Evolutionary conservation across 2,113 vertebrate genomes (phyloP), one percentile per base, ranked within the genome.

Genomic region (Nannospalax galili): DNA sequence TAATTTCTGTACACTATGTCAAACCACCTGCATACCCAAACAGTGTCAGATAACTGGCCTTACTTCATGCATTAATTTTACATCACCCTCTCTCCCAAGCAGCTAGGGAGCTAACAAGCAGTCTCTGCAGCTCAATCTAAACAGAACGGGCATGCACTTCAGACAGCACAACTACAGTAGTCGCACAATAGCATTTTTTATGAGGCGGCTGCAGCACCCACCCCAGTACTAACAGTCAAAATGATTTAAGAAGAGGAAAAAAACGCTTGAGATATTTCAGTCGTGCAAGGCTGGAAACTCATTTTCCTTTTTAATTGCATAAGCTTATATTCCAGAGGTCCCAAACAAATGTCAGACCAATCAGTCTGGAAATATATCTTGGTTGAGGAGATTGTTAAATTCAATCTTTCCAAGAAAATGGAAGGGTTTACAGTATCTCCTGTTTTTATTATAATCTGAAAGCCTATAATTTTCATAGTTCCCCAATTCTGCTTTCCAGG

Each of bases 21-120:
- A 96, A 97, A 97, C 97, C 97, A 98, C 97, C 98, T 98, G 97
- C 97, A 97, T 93, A 97, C 98, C 98, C 97, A 97, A 40, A 64
- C 92, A 96, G 97, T 97, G 97, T 96, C 98, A 96, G 97, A 96
- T 96, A 92, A 81, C 94, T 95, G 96, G 85, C 65, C 94, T 97
- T 93, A 97, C 97, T 97, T 93, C 90, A 17, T 37, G 52, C 48
- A 95, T 97, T 98, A 80, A 98, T 98, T 98, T 98, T 95, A 97
- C 95, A 96, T 96, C 84, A 97, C 97, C 95, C 94, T 94, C 94
- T 97, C 96, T 95, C 40, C 40, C 88, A 90, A 97, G 97, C 96
- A 97, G 96, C 97, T 96, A 97, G 97, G 96, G 98, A 97, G 97
- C 98, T 96, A 97, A 98, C 70, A 82, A 52, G 97, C 96, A 96